phyloP scores from a whole-genome alignment of 1,140 invertebrate species.

The Pararge aegeria region DNA sequence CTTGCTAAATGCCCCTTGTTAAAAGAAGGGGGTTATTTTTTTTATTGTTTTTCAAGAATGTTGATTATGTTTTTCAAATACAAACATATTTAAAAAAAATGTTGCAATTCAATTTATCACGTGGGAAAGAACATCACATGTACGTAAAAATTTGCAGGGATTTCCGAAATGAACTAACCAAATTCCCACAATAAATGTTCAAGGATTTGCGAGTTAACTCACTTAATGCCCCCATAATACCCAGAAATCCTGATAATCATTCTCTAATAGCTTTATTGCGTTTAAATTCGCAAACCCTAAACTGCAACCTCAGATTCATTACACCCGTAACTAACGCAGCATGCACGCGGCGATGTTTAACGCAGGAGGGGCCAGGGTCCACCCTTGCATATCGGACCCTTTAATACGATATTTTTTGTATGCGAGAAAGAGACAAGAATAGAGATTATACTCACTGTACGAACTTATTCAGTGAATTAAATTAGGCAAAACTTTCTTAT shows the following conservation, averaged over 20 bases:
- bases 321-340: slow-evolving; percentile 59
- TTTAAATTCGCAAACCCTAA: slow-evolving; percentile 58
- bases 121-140: too few relatives aligned
- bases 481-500: too few relatives aligned
- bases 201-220: slow-evolving; percentile 18
- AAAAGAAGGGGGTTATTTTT: too few relatives aligned
- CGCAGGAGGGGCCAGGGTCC: slow-evolving; percentile 32
- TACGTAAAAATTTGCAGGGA: not conserved
- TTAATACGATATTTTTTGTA: slow-evolving; percentile 11
- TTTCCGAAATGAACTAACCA: not conserved
- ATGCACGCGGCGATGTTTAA: slow-evolving; percentile 63
- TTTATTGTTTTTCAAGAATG: too few relatives aligned
- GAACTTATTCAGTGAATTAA: too few relatives aligned
- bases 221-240: slow-evolving; percentile 26
- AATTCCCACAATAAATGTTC: slow-evolving; percentile 2
- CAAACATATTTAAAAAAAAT: too few relatives aligned
- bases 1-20: too few relatives aligned
- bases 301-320: slow-evolving; percentile 62
- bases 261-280: slow-evolving; percentile 54
- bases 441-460: too few relatives aligned
- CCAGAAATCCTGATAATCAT: slow-evolving; percentile 43
- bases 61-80: too few relatives aligned
- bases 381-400: slow-evolving; percentile 45
- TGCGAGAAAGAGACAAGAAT: slow-evolving; percentile 10
- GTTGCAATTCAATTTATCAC: too few relatives aligned